Base-by-base conservation (phyloP, 2,113 vertebrate species). In the Syngnathus floridae region DNA sequence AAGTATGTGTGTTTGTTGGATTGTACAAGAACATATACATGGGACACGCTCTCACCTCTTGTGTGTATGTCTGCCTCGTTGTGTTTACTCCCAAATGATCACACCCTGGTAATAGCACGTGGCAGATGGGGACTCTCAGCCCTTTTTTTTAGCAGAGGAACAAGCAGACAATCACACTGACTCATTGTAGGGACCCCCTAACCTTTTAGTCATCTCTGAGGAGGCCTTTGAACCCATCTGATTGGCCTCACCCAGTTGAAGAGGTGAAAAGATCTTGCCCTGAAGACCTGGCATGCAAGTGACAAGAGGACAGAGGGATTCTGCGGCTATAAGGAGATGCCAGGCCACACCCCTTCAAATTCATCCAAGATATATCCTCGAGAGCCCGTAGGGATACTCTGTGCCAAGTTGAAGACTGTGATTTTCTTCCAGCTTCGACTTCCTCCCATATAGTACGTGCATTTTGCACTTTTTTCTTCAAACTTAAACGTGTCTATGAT, bases 81-180 rank as follows among this genome's bases (percentile, higher is more conserved):
- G 74, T 77, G 74, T 84, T 86, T 79, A 76, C 84, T 80, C 76
- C 59, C 74, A 82, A 87, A 86, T 87, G 78, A 87, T 67, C 78
- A 71, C 82, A 56, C 76, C 41, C 78, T 86, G 76, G 77, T 86
- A 66, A 75, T 73, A 82, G 72, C 78, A 86, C 69, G 75, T 77
- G 85, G 83, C 88, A 89, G 88, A 87, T 86, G 85, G 88, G 76
- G 84, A 84, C 84, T 85, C 83, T 66, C 61, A 21, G 77, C 75
- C 86, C 72, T 76, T 66, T 68, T 73, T 54, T 57, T 35, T 60
- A 78, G 74, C 45, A 62, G 79, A 74, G 62, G 54, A 87, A 85
- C 84, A 82, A 62, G 76, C 73, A 84, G 80, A 67, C 73, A 56
- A 54, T 54, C 78, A 75, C 71, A 62, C 61, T 12, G 60, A 36